A percentile compares a stretch with the other conserved stretches of the same genome.
Evolutionary conservation across 2,113 vertebrate genomes (phyloP).

Genomic region (Hepsetus odoe): DNA sequence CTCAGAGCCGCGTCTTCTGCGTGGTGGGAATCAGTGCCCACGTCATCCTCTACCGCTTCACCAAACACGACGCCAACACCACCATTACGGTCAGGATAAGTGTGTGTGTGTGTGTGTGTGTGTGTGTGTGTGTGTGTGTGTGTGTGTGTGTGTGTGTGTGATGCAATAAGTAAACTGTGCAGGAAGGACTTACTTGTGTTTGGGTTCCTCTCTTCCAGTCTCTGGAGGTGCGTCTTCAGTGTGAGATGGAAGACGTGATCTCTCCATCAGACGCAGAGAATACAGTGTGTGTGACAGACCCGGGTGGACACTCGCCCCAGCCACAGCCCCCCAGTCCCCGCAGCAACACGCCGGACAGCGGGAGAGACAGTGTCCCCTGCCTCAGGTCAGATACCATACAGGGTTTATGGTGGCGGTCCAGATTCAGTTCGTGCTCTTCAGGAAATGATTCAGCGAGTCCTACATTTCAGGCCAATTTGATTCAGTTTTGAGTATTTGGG

Average conservation of each 20-base stretch:
- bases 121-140: constrained; percentile 36
- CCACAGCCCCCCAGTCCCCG: constrained; percentile 82
- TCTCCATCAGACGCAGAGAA: constrained; percentile 89
- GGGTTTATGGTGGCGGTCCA: no score
- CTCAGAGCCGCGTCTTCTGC: constrained; percentile 94
- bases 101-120: constrained; percentile 22
- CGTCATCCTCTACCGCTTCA: constrained; percentile 93
- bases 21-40: constrained; percentile 94
- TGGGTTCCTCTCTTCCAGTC: constrained; percentile 72
- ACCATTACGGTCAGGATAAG: constrained; percentile 89
- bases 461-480: neutral
- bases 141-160: constrained; percentile 86
- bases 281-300: constrained; percentile 84
- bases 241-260: constrained; percentile 89
- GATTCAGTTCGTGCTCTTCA: no score
- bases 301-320: constrained; percentile 84
- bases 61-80: constrained; percentile 90
- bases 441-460: no score
- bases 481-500: neutral
- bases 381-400: constrained; percentile 84
- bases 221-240: constrained; percentile 90
- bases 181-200: constrained; percentile 3
- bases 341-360: constrained; percentile 81
- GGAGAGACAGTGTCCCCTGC: constrained; percentile 86
- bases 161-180: neutral